Conservation (phyloP, 2,888 invertebrate species). For the Diachrysia chrysitis region DNA sequence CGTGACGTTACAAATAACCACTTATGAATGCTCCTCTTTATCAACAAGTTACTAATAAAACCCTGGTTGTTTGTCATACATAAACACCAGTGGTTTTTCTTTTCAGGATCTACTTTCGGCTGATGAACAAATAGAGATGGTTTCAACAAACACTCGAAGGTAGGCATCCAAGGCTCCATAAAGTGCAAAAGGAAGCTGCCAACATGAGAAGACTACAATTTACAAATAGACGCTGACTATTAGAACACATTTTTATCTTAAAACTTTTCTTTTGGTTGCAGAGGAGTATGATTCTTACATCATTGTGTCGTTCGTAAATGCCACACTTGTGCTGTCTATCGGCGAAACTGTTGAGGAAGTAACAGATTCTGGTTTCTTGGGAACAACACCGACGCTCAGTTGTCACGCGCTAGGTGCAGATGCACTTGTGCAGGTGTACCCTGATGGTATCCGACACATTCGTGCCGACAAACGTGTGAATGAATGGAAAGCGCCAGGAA, state of each 20-base stretch:
- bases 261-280: slow-evolving; percentile 91
- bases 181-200: slow-evolving; percentile 73
- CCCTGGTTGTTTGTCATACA: slow-evolving; percentile 91
- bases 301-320: slow-evolving; percentile 99
- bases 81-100: slow-evolving; percentile 97
- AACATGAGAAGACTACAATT: slow-evolving; percentile 65
- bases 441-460: slow-evolving; percentile 99
- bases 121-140: slow-evolving; percentile 83
- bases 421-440: slow-evolving; percentile 99
- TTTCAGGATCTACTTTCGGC: slow-evolving; percentile 91
- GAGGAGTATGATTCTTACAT: slow-evolving; percentile 99
- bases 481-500: slow-evolving; percentile 99
- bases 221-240: slow-evolving; percentile 47
- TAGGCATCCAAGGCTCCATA: slow-evolving; percentile 79
- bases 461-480: slow-evolving; percentile 99
- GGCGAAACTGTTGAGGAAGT: slow-evolving; percentile 99
- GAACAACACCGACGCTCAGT: slow-evolving; percentile 99
- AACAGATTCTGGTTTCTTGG: slow-evolving; percentile 99
- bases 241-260: slow-evolving; percentile 61
- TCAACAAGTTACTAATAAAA: slow-evolving; percentile 89
- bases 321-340: slow-evolving; percentile 99
- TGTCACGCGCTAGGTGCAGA: slow-evolving; percentile 99
- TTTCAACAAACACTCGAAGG: slow-evolving; percentile 78
- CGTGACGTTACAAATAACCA: slow-evolving; percentile 86
- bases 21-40: slow-evolving; percentile 86